Evolutionary conservation across 1,140 invertebrate species (phyloP), one percentile per base, ranked within the genome.

Genomic region (Apis cerana): DNA sequence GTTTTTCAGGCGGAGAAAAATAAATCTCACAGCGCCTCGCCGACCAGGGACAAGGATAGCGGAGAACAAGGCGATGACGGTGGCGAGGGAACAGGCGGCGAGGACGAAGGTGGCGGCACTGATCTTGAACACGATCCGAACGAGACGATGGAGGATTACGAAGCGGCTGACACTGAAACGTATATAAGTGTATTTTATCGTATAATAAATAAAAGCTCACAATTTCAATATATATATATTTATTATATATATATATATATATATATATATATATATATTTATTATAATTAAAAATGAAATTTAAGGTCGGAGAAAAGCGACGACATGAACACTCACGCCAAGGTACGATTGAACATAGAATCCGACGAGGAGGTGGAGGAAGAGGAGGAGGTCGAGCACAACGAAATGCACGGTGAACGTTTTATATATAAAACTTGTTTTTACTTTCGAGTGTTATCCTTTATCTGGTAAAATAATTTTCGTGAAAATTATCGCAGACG

Each of bases 251-350:
- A n/a, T n/a, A n/a, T n/a, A n/a, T n/a, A 27, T 1, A 27, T 27
- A 27, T 27, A 27, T 27, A 27, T 27, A 27, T 27, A 27, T 27
- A 1, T 27, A 27, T 27, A 1, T 27, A 27, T 27, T 27, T 27
- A 27, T 27, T 27, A 1, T 27, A 27, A 27, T 27, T 27, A 27
- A 27, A 27, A 27, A 27, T 17, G 54, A 17, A 19, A 2, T 13
- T 15, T 84, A 33, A 96, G 96, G 89, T 96, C 96, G 21, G 96
- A 96, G 75, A 96, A 96, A 86, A 96, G 95, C 74, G 96, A 97
- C 84, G 97, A 97, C 85, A 95, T 95, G n/a, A 95, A 96, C 79
- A 97, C 96, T 43, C 96, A 96, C 86, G 95, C 95, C 33, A 97
- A 97, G 92, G 95, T 96, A 12, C 95, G 95, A 52, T 92, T 97